Evolutionary conservation across 2,797 vertebrate genomes (phyloP), one percentile per base, ranked within the genome.

Genomic region (Rhodeus uyekii): DNA sequence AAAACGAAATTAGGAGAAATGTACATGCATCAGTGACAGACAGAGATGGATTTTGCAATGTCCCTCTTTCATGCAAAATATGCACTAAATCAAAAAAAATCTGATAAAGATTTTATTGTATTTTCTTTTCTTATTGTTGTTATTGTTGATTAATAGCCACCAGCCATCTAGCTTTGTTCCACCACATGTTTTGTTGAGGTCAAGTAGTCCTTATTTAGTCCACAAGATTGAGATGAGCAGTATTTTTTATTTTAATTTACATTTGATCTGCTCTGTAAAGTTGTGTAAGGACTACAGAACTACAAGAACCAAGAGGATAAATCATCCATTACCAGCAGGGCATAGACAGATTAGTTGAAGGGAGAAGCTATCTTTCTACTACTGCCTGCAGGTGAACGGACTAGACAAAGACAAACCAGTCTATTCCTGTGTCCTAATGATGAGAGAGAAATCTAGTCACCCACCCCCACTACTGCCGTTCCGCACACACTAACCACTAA

Each of bases 401-500:
- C 76, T 53, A 76, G 77, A 83, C 75, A 58, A 76, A 86, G 73
- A 86, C 32, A 46, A 83, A 83, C 55, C 73, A 74, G 83, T 53
- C 76, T 64, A 53, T 72, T 82, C 69, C 46, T 71, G 46, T 72
- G 76, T 63, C 46, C 63, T 86, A 86, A 84, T 86, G 76, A 84
- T 84, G 64, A 81, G 63, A 79, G 71, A 84, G 69, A 76, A 71
- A 39, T 69, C 32, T 64, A 53, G 50, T 63, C 82, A 34, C 69
- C 53, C 39, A 38, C 55, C 29, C 55, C 75, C 69, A 29, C 78
- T 42, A 13, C 64, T 42, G 60, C 64, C 39, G n/a, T 39, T 81
- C 29, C 22, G n/a, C 76, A 61, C 22, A 76, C 13, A 19, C 29
- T 46, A 46, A 76, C 53, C 27, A 9, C 82, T 76, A 81, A 78